A percentile compares a stretch with the other conserved stretches of the same genome.
phyloP scores from a whole-genome alignment of 2,113 vertebrate species.

The Mus musculus region DNA sequence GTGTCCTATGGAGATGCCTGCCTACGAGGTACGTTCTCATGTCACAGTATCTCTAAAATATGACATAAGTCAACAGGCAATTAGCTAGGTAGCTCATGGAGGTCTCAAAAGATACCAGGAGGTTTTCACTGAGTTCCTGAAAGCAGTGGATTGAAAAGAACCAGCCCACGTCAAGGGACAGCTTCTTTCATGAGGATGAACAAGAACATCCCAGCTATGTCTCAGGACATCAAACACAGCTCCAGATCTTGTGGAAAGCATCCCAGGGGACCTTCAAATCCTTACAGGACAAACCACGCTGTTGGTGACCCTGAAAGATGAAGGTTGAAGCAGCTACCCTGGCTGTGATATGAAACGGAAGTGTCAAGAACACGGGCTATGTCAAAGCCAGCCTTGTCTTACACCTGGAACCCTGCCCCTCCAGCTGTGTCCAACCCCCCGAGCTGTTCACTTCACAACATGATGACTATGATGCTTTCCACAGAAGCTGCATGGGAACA shows the following conservation, averaged over 20 bases:
- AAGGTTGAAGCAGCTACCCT: not conserved
- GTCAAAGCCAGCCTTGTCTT: conserved; percentile 72
- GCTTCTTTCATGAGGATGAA: conserved; percentile 23
- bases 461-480: conserved; percentile 57
- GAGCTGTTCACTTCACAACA: conserved; percentile 40
- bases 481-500: conserved; percentile 63
- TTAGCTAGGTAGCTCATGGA: not conserved
- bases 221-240: conserved; percentile 68
- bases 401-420: conserved; percentile 44
- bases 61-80: not conserved
- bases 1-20: not conserved
- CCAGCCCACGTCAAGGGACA: not conserved
- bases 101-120: not conserved
- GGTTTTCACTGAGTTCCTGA: conserved; percentile 14
- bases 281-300: conserved; percentile 46
- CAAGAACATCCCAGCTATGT: conserved; percentile 65
- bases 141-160: conserved; percentile 6
- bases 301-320: conserved; percentile 45
- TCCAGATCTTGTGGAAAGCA: conserved; percentile 47
- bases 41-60: not conserved
- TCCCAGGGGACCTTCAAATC: conserved; percentile 67
- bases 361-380: conserved; percentile 36
- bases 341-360: conserved; percentile 43
- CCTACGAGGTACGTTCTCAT: not conserved
- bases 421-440: conserved; percentile 70